Evolutionary conservation across 2,888 invertebrate genomes (phyloP).

Genomic region (Epirrhoe tristata): DNA sequence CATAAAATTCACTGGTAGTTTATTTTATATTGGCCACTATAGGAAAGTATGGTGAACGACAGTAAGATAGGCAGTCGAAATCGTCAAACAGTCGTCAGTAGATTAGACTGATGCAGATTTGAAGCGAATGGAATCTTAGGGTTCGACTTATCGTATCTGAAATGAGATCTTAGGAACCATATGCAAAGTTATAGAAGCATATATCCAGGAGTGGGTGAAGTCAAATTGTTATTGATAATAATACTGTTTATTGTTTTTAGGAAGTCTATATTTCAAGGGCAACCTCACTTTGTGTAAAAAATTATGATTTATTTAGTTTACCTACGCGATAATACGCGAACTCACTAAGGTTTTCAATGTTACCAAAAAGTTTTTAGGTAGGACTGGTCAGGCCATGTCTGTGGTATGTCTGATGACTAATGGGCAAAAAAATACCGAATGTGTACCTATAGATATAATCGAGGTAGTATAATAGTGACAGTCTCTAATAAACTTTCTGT

Average conservation of each 20-base stretch:
- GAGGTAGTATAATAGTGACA: background rate
- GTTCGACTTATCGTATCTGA: background rate
- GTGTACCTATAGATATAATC: no score
- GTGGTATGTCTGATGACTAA: no score
- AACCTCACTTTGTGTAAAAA: no score
- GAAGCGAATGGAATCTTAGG: background rate
- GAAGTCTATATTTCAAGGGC: no score
- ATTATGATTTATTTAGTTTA: no score
- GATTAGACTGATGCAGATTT: background rate
- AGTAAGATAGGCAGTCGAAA: background rate
- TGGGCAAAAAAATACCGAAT: no score
- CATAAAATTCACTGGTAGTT: background rate
- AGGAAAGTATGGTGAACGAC: background rate
- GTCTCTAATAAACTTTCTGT: conserved; percentile 2
- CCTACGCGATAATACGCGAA: no score
- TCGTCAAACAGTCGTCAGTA: background rate
- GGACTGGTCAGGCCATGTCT: no score
- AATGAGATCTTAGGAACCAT: background rate
- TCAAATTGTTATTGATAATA: background rate
- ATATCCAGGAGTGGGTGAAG: background rate
- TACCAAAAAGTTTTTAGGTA: no score
- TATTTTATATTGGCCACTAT: background rate
- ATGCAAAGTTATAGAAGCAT: no score
- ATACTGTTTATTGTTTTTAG: no score
- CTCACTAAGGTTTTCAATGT: no score